These are phyloP conservation scores for Cerceris ruficornis DNA, from an alignment of 2,888 invertebrate genomes.

Conservation along the genomic window DNA sequence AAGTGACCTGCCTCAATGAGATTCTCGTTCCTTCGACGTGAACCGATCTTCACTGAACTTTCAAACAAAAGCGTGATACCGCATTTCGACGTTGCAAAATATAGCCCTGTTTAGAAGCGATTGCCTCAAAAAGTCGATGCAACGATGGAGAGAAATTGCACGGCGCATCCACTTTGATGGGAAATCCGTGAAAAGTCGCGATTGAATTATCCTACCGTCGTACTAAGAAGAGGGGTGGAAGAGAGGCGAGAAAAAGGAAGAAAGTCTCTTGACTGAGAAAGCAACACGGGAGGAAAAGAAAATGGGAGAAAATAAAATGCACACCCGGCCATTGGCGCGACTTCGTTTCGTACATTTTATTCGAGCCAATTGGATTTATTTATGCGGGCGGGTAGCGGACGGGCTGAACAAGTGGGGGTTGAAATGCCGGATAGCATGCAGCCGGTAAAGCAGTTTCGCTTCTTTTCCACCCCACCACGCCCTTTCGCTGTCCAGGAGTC, in stretches of 20 bases:
- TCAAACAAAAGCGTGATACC: no score
- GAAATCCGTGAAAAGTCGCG: conserved; percentile 69
- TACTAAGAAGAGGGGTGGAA: conserved; percentile 5
- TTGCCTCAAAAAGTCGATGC: conserved; percentile 37
- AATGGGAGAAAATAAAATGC: conserved; percentile 68
- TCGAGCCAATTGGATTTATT: conserved; percentile 76
- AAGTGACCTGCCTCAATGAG: conserved; percentile 75
- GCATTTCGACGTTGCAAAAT: no score
- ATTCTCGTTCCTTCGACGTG: conserved; percentile 48
- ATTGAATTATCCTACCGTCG: conserved; percentile 68
- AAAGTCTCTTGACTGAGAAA: conserved; percentile 31
- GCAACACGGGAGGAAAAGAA: conserved; percentile 43
- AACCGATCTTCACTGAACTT: conserved; percentile 2
- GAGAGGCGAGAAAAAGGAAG: conserved; percentile 17
- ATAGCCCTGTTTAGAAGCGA: neutral
- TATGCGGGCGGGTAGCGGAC: conserved; percentile 65
- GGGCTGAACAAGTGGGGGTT: conserved; percentile 41
- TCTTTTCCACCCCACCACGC: conserved; percentile 68
- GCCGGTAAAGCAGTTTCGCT: conserved; percentile 71
- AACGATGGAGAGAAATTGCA: conserved; percentile 50
- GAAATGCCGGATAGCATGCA: conserved; percentile 57
- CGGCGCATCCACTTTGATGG: conserved; percentile 63
- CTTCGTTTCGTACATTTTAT: conserved; percentile 74
- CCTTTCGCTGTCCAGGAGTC: conserved; percentile 69
- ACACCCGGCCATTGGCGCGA: conserved; percentile 63